Percentiles rank a stretch among this genome's conserved stretches.
These are phyloP conservation scores for Karalla daura DNA, from an alignment of 2,797 vertebrate species.

Conservation along the genomic window DNA sequence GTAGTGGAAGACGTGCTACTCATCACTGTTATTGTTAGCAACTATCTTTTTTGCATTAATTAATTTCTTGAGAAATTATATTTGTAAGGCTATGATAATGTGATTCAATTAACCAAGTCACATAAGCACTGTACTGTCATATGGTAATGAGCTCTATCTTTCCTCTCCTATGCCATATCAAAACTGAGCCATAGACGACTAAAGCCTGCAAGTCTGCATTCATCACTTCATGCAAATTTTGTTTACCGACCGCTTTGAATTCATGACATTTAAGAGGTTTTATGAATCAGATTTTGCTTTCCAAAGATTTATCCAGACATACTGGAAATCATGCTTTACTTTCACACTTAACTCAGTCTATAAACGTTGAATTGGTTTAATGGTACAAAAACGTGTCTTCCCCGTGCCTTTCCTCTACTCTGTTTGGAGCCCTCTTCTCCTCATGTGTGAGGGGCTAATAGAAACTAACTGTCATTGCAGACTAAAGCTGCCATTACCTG, in stretches of 20 bases:
- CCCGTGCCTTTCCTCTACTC: slow-evolving; percentile 78
- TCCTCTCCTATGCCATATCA: slow-evolving; percentile 13
- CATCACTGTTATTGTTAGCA: background rate
- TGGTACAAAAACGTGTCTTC: slow-evolving; percentile 24
- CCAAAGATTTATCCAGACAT: slow-evolving; percentile 2
- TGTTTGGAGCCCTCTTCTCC: slow-evolving; percentile 64
- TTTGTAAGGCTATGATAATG: slow-evolving; percentile 44
- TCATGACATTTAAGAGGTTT: background rate
- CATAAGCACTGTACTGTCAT: slow-evolving; percentile 33
- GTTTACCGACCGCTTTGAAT: background rate
- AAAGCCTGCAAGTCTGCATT: slow-evolving; percentile 3
- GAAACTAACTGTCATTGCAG: slow-evolving; percentile 77
- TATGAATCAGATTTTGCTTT: background rate
- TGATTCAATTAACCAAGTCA: slow-evolving; percentile 39
- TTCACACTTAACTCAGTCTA: slow-evolving; percentile 47
- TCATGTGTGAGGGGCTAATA: slow-evolving; percentile 75
- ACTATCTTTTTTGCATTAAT: slow-evolving; percentile 34
- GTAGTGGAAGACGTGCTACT: background rate
- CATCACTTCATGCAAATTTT: slow-evolving; percentile 4
- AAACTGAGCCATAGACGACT: slow-evolving; percentile 6
- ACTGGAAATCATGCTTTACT: background rate
- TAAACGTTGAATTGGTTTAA: slow-evolving; percentile 79
- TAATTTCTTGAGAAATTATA: slow-evolving; percentile 22
- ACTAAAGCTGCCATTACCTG: slow-evolving; percentile 84
- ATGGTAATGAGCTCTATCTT: slow-evolving; percentile 30